Evolutionary conservation across 2,797 vertebrate species (phyloP).

Genomic region (Chelmon rostratus): DNA sequence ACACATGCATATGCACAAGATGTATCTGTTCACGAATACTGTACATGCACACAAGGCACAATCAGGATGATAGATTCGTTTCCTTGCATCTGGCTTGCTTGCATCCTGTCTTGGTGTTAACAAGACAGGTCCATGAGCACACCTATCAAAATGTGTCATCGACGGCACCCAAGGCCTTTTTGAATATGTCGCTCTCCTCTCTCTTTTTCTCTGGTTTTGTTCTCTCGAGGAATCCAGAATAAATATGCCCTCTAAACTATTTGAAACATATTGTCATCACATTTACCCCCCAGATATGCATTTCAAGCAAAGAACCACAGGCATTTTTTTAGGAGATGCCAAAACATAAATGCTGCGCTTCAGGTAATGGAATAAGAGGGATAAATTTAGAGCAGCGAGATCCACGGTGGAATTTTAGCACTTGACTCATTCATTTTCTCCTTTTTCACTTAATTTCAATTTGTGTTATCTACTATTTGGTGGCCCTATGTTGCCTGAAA

Average conservation of each 20-base stretch:
- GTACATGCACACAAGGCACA: constrained; percentile 5
- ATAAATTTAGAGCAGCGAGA: constrained; percentile 65
- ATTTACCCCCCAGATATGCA: constrained; percentile 77
- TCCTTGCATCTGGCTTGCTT: not conserved
- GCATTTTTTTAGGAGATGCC: constrained; percentile 71
- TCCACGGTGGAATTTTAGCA: constrained; percentile 58
- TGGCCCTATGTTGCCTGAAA: constrained; percentile 28
- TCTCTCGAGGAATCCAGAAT: constrained; percentile 75
- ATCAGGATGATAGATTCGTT: constrained; percentile 37
- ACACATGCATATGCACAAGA: constrained; percentile 1
- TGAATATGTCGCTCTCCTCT: constrained; percentile 39
- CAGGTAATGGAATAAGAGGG: constrained; percentile 74
- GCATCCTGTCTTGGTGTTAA: constrained; percentile 53
- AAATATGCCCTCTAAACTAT: constrained; percentile 76
- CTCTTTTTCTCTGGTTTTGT: constrained; percentile 62
- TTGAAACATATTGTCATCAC: constrained; percentile 77
- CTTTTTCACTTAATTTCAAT: constrained; percentile 47
- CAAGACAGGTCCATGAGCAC: constrained; percentile 62
- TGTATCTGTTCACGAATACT: constrained; percentile 9
- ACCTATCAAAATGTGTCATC: constrained; percentile 77
- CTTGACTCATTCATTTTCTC: constrained; percentile 54
- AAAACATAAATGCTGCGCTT: constrained; percentile 73
- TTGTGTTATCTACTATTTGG: constrained; percentile 43
- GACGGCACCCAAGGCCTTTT: constrained; percentile 70
- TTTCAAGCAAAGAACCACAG: constrained; percentile 74